Evolutionary conservation across 92 coral and sea anemone species (phyloP).

Genomic region (Muricea muricata): DNA sequence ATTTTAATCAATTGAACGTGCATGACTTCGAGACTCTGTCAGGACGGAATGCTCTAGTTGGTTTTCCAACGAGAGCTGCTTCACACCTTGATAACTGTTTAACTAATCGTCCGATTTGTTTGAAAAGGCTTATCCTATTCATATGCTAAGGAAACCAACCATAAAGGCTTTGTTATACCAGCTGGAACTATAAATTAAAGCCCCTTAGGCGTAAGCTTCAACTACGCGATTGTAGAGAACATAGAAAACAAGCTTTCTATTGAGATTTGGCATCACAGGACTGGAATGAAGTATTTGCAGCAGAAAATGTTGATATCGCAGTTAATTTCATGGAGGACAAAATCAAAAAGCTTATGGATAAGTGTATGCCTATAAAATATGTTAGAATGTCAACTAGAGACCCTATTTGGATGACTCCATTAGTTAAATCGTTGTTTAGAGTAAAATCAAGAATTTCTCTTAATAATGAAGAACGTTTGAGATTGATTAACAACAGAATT

Average conservation of each 20-base stretch:
- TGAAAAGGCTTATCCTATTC: slow-evolving; percentile 61
- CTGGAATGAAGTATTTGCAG: slow-evolving; percentile 52
- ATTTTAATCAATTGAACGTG: slow-evolving; percentile 55
- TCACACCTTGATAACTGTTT: slow-evolving; percentile 66
- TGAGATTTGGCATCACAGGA: slow-evolving; percentile 34
- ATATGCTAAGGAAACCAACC: slow-evolving; percentile 66
- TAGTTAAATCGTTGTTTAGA: slow-evolving; percentile 44
- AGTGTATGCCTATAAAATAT: slow-evolving; percentile 37
- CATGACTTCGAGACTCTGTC: slow-evolving; percentile 47
- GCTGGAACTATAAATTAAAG: slow-evolving; percentile 70
- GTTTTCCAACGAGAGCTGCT: slow-evolving; percentile 67
- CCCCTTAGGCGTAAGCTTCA: slow-evolving; percentile 53
- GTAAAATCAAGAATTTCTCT: slow-evolving; percentile 50
- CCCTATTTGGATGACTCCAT: slow-evolving; percentile 62
- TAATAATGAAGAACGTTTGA: slow-evolving; percentile 23
- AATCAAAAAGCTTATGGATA: slow-evolving; percentile 42
- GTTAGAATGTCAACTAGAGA: slow-evolving; percentile 52
- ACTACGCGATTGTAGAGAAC: slow-evolving; percentile 61
- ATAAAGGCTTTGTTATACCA: slow-evolving; percentile 64
- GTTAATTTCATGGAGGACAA: slow-evolving; percentile 44
- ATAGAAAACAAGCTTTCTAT: slow-evolving; percentile 54
- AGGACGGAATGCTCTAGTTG: slow-evolving; percentile 61
- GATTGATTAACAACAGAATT: slow-evolving; percentile 31
- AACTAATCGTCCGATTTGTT: slow-evolving; percentile 71
- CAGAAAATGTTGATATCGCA: slow-evolving; percentile 32